phyloP scores from a whole-genome alignment of 1,140 invertebrate species.

The Campoletis sonorensis region DNA sequence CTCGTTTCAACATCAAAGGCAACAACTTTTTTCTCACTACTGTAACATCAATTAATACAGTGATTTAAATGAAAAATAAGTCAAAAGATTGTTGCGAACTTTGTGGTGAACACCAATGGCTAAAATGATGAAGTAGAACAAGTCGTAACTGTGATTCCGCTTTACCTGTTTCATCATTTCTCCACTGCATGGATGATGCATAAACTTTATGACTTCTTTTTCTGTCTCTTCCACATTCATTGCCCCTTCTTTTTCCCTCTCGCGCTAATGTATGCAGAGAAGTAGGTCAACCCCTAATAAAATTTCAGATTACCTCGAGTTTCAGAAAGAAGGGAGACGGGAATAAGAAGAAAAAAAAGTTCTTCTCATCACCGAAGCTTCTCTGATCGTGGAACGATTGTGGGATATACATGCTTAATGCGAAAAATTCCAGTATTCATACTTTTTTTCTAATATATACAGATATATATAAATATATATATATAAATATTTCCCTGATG shows the following conservation, averaged over 20 bases:
- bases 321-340: background rate
- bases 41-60: too few species aligned
- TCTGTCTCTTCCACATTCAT: background rate
- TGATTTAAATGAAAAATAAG: too few species aligned
- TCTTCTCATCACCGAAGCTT: background rate
- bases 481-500: background rate
- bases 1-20: background rate
- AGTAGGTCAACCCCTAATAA: conserved; percentile 32
- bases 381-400: conserved; percentile 22
- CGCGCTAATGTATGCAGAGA: conserved; percentile 4
- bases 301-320: conserved; percentile 29
- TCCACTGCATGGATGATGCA: background rate
- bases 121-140: too few species aligned
- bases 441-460: too few species aligned
- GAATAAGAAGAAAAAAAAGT: background rate
- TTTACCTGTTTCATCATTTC: conserved; percentile 3
- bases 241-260: background rate
- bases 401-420: conserved; percentile 17
- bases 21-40: too few species aligned
- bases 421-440: background rate
- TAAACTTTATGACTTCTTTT: conserved; percentile 15
- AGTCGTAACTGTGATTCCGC: background rate
- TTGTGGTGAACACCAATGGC: too few species aligned
- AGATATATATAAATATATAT: background rate
- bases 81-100: too few species aligned